Percentiles rank a stretch among this genome's conserved stretches.
Conservation (phyloP, 2,797 vertebrate species). For the Melanotaenia pygmaea region DNA sequence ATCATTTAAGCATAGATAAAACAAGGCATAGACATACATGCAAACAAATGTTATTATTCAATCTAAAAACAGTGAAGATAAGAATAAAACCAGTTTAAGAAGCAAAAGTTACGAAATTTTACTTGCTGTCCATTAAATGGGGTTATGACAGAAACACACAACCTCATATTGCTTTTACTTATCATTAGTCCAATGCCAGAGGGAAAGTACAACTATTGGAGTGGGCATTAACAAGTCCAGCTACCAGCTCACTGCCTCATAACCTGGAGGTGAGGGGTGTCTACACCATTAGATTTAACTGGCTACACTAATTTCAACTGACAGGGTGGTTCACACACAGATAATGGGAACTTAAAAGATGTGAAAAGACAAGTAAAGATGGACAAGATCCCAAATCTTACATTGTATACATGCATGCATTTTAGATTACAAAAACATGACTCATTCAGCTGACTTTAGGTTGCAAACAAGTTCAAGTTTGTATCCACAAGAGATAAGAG, state of each 20-base stretch:
- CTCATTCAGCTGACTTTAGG: neutral
- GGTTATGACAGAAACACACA: slow-evolving; percentile 6
- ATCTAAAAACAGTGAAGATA: neutral
- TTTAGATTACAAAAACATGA: neutral
- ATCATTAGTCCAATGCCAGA: slow-evolving; percentile 28
- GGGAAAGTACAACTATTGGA: slow-evolving; percentile 65
- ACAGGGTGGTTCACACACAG: slow-evolving; percentile 41
- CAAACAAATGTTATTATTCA: neutral
- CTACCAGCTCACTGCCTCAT: slow-evolving; percentile 67
- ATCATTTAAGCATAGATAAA: slow-evolving; percentile 21
- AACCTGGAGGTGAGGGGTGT: slow-evolving; percentile 65
- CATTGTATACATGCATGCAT: neutral
- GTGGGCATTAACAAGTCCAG: slow-evolving; percentile 74
- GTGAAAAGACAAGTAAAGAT: neutral
- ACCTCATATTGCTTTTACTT: slow-evolving; percentile 16
- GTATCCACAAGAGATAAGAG: slow-evolving; percentile 14
- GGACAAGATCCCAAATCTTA: neutral
- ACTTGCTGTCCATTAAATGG: slow-evolving; percentile 5
- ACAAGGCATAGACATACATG: neutral
- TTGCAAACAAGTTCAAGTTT: neutral
- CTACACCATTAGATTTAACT: slow-evolving; percentile 77
- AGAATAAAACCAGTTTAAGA: neutral
- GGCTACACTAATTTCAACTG: slow-evolving; percentile 53
- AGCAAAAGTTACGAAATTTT: neutral
- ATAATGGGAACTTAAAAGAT: neutral